Conservation (phyloP, 1,140 invertebrate species). For the Bombyx mandarina region DNA sequence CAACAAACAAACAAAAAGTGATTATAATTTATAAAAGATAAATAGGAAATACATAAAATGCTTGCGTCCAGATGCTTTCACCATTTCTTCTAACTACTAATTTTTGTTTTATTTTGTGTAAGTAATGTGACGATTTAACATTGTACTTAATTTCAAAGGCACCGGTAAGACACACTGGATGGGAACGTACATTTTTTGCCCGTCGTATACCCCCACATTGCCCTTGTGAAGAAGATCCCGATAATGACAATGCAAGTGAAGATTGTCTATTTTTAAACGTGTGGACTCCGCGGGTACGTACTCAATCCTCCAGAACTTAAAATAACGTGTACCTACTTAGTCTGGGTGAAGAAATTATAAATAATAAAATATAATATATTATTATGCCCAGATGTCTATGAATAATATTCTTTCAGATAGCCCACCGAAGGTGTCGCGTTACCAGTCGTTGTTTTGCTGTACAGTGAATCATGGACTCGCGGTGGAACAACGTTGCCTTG, state of each 20-base stretch:
- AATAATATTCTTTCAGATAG: slow-evolving; percentile 27
- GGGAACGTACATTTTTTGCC: slow-evolving; percentile 52
- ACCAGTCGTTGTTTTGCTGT: slow-evolving; percentile 74
- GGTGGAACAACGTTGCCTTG: slow-evolving; percentile 65
- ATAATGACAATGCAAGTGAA: slow-evolving; percentile 40
- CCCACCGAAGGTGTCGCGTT: slow-evolving; percentile 70
- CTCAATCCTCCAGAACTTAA: too few relatives aligned
- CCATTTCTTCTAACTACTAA: too few relatives aligned
- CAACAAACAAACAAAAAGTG: background rate
- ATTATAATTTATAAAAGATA: background rate
- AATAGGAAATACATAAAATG: too few relatives aligned
- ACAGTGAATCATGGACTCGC: slow-evolving; percentile 67
- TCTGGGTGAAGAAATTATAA: too few relatives aligned
- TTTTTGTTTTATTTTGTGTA: too few relatives aligned
- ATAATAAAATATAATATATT: too few relatives aligned
- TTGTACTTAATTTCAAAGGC: slow-evolving; percentile 22
- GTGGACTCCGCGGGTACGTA: slow-evolving; percentile 50
- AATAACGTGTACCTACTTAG: too few relatives aligned
- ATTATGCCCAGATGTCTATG: too few relatives aligned
- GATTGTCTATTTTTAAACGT: slow-evolving; percentile 62
- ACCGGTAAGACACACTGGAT: slow-evolving; percentile 49
- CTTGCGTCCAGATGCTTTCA: too few relatives aligned
- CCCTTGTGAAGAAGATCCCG: slow-evolving; percentile 29
- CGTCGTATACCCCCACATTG: slow-evolving; percentile 53
- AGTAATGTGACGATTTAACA: too few relatives aligned